Percentiles rank a stretch among this genome's conserved stretches.
These are phyloP conservation scores for Lycophotia porphyrea DNA, from an alignment of 2,888 invertebrate genomes.

Conservation along the genomic window DNA sequence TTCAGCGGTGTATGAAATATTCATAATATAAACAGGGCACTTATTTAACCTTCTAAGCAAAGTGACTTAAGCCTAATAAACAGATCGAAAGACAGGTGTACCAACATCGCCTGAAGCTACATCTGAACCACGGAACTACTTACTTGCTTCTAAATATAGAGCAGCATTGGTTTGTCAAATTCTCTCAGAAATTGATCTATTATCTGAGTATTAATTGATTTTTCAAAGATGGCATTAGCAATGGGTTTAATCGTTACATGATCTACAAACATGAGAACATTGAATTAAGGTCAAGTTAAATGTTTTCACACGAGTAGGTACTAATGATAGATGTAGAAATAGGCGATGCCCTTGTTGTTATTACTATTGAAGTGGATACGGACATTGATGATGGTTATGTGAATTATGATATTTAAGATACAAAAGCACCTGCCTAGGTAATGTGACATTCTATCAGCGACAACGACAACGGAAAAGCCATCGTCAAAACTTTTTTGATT, in stretches of 20 bases:
- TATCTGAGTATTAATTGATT: slow-evolving; percentile 45
- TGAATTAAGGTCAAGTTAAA: slow-evolving; percentile 43
- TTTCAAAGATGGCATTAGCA: slow-evolving; percentile 47
- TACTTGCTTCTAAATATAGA: background rate
- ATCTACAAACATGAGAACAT: slow-evolving; percentile 59
- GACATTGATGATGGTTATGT: background rate
- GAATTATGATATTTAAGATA: background rate
- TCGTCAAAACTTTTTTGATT: background rate
- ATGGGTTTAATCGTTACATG: slow-evolving; percentile 51
- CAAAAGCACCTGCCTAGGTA: background rate
- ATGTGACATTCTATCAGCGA: background rate
- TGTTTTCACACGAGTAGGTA: slow-evolving; percentile 34
- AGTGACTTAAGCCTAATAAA: background rate
- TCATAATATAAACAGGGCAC: background rate
- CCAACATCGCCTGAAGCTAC: slow-evolving; percentile 35
- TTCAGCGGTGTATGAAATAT: background rate
- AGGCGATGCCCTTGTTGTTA: slow-evolving; percentile 13
- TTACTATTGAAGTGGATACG: no score
- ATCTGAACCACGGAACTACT: slow-evolving; percentile 25
- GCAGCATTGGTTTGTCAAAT: slow-evolving; percentile 23
- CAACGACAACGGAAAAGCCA: background rate
- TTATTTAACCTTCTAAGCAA: slow-evolving; percentile 39
- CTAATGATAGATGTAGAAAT: slow-evolving; percentile 19
- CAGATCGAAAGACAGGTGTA: background rate
- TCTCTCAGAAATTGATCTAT: slow-evolving; percentile 11